These are phyloP conservation scores for Pollenia griseotomentosa DNA, from an alignment of 2,888 invertebrate genomes.

Conservation along the genomic window DNA sequence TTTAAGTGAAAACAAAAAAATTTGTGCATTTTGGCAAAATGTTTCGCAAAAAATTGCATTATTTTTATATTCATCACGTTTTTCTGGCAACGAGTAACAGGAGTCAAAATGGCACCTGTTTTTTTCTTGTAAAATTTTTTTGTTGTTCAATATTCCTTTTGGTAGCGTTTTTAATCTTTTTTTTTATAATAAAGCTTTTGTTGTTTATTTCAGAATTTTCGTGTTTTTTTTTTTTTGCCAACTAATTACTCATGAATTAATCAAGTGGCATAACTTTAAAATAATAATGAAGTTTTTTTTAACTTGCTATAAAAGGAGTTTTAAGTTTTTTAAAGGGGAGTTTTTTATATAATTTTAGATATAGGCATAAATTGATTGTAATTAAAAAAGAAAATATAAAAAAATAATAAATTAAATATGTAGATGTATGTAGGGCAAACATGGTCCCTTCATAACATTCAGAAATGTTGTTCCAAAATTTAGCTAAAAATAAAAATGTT, in stretches of 20 bases:
- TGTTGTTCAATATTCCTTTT: not conserved
- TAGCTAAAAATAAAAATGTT: too few species aligned
- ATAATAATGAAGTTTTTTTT: constrained; percentile 42
- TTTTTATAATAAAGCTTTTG: constrained; percentile 14
- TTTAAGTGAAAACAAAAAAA: constrained; percentile 29
- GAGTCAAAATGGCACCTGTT: constrained; percentile 66
- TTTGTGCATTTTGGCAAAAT: not conserved
- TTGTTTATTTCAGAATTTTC: constrained; percentile 17
- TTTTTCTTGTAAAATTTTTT: not conserved
- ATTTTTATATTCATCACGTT: constrained; percentile 72
- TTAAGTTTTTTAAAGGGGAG: not conserved
- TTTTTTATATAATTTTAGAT: not conserved
- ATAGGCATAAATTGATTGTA: not conserved
- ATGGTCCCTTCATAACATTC: too few species aligned
- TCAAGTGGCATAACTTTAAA: constrained; percentile 62
- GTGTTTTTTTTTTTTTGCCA: constrained; percentile 41
- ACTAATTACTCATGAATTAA: constrained; percentile 70
- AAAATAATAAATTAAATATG: too few species aligned
- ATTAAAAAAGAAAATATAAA: too few species aligned
- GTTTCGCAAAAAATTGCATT: constrained; percentile 50
- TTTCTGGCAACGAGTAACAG: constrained; percentile 46
- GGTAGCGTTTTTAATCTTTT: not conserved
- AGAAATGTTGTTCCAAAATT: too few species aligned
- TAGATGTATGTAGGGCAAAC: too few species aligned
- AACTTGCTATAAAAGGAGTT: not conserved